These are phyloP conservation scores for Motacilla alba DNA, from an alignment of 2,113 vertebrate species.

Conservation along the genomic window DNA sequence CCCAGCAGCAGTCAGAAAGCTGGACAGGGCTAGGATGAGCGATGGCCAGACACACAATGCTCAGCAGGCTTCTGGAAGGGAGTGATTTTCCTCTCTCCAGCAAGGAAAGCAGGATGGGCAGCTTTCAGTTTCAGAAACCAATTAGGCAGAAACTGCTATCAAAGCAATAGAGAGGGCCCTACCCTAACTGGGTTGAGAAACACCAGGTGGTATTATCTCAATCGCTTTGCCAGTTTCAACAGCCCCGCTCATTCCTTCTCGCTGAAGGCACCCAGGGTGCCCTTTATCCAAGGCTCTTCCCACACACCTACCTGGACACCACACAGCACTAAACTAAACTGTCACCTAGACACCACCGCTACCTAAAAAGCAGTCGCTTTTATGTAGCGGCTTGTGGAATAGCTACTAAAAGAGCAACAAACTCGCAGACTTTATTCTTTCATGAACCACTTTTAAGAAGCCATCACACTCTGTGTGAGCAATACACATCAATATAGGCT, in stretches of 20 bases:
- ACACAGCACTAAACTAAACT: background rate
- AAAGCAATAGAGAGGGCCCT: constrained; percentile 53
- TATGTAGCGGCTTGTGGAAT: background rate
- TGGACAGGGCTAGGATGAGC: constrained; percentile 1
- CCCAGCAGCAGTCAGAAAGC: background rate
- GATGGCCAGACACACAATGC: background rate
- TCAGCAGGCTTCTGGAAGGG: constrained; percentile 44
- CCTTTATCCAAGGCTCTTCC: background rate
- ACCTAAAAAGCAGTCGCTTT: background rate
- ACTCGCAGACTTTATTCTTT: background rate
- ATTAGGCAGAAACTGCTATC: constrained; percentile 65
- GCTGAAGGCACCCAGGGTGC: background rate
- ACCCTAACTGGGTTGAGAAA: constrained; percentile 48
- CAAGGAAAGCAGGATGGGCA: constrained; percentile 52
- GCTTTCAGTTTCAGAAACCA: constrained; percentile 55
- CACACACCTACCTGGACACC: background rate
- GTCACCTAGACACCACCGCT: background rate
- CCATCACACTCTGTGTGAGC: accelerated
- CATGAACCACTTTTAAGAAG: background rate
- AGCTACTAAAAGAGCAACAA: background rate
- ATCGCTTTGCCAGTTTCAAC: background rate
- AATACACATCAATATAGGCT: background rate
- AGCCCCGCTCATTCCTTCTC: background rate
- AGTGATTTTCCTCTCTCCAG: constrained; percentile 31
- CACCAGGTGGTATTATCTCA: constrained; percentile 16